These are phyloP conservation scores for Anguilla pacifica DNA, from an alignment of 2,797 vertebrate genomes.

Conservation along the genomic window DNA sequence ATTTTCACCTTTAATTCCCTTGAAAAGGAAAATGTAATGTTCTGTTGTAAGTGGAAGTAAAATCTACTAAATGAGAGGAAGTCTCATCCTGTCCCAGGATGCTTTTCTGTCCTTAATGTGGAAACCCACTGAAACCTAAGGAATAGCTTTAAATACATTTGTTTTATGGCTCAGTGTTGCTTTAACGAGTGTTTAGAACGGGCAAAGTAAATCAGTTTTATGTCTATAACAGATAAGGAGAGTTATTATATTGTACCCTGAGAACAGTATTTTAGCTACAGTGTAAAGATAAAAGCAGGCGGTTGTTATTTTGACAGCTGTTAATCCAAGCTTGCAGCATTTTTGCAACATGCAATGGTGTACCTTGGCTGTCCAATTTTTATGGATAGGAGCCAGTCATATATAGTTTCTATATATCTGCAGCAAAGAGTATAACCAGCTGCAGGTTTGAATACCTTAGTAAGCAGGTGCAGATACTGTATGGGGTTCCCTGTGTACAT, in stretches of 20 bases:
- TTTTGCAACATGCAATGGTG: constrained; percentile 44
- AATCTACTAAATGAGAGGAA: not conserved
- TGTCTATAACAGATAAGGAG: not conserved
- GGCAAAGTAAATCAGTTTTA: not conserved
- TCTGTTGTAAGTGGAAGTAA: not conserved
- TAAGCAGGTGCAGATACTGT: not conserved
- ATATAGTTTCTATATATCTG: too few species aligned
- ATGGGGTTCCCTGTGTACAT: not conserved
- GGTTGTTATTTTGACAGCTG: constrained; percentile 7
- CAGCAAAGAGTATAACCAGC: not conserved
- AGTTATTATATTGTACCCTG: not conserved
- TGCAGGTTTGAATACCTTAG: not conserved
- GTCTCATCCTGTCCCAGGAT: not conserved
- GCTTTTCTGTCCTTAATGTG: not conserved
- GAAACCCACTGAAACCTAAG: not conserved
- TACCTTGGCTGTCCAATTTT: constrained; percentile 24
- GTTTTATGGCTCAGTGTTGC: not conserved
- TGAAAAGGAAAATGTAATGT: not conserved
- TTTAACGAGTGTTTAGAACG: not conserved
- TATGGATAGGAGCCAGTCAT: not conserved
- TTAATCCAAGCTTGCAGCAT: constrained; percentile 23
- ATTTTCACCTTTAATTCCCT: not conserved
- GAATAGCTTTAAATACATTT: not conserved
- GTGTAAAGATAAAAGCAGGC: not conserved
- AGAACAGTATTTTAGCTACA: constrained; percentile 27